Base-by-base conservation (phyloP, 2,888 invertebrate genomes). In the Orchestes rusci region DNA sequence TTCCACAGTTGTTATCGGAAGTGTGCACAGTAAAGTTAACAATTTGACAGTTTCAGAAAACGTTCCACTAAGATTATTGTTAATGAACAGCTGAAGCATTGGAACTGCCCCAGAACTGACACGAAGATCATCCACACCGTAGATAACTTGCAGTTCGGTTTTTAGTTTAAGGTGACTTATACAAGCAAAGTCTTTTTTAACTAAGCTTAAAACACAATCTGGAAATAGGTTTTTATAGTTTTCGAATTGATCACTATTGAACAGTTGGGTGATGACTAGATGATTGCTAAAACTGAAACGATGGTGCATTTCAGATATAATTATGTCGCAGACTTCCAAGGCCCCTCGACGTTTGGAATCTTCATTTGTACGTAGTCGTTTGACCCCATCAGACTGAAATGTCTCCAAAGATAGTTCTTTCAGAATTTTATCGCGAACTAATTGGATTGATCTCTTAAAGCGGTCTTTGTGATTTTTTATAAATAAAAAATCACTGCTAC, bases 111-210 rank as follows among this genome's bases (percentile, higher is more conserved):
- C 49, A 5, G 45, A 38, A 34, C 39, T 39, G 16, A 35, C 42
- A 16, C 45, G 34, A 8, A 41, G 16, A 28, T 49, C 49, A 2
- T 29, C 33, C 34, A 45, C 17, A 17, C 45, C 42, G 19, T 49
- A 45, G 19, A 49, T 30, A 35, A 49, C 45, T 37, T 49, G 38
- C 5, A 49, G 45, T 35, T 49, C 49, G 13, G 8, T 32, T 28
- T 34, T 42, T 12, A 49, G 28, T 35, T 31, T 45, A 4, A 17
- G 17, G 16, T 45, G 41, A 29, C 41, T 39, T 30, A 48, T 16
- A 27, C 41, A 48, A 3, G 45, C 18, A 42, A 45, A 48, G 4
- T 41, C 16, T 12, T 33, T 44, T 8, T 33, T 19, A 2, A 40
- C 34, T 13, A 40, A 39, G n/a, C 42, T 36, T 3, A 49, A 29